Evolutionary conservation across 2,113 vertebrate genomes (phyloP).

Genomic region (cattle (Bos taurus)): DNA sequence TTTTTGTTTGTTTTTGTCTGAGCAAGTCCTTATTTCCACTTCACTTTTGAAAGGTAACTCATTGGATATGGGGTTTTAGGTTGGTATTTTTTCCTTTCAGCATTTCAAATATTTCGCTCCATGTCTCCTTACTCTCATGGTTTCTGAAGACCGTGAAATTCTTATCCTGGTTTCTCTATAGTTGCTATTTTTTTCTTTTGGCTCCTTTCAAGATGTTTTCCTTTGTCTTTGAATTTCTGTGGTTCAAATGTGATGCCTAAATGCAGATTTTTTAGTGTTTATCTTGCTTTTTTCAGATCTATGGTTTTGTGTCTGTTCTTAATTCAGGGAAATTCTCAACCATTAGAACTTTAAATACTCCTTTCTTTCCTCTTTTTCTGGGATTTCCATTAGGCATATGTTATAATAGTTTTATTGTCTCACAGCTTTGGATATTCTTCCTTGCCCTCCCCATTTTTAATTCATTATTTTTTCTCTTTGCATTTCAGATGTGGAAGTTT

Average conservation of each 20-base stretch:
- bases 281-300: background rate
- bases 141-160: fast-evolving
- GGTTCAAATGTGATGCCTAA: no score
- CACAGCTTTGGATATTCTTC: no score
- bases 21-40: background rate
- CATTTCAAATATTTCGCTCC: fast-evolving
- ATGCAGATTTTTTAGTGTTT: background rate
- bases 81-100: background rate
- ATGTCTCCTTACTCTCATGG: fast-evolving
- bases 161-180: fast-evolving
- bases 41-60: background rate
- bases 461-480: no score
- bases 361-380: background rate
- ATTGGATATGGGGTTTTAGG: background rate
- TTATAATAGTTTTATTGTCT: fast-evolving
- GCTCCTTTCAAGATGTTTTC: background rate
- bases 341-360: background rate
- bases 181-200: fast-evolving
- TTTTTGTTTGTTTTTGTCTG: background rate
- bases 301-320: no score
- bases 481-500: no score
- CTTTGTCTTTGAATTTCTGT: background rate
- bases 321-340: background rate
- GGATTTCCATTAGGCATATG: fast-evolving
- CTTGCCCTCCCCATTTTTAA: fast-evolving